Evolutionary conservation across 2,888 invertebrate species (phyloP), one percentile per base, ranked within the genome.

Genomic region (Phrixothrix hirtus): DNA sequence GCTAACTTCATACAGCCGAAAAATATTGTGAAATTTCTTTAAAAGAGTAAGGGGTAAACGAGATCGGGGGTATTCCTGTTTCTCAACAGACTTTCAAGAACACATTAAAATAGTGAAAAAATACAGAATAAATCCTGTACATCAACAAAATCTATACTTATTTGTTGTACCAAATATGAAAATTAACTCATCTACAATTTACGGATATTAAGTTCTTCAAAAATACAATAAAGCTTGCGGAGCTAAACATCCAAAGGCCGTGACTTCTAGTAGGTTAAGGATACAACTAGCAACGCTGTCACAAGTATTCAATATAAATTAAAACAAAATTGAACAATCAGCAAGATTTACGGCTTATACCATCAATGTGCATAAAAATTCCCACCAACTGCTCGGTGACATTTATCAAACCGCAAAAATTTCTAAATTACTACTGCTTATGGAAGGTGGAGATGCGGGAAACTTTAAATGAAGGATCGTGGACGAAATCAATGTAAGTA

Each of bases 391-490:
- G 10, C 29, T 10, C 2, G 5, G 10, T n/a, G 29, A 29, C 29
- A 29, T 29, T n/a, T 29, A 29, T 10, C 29, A n/a, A 10, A 29
- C 29, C 9, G 29, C 29, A 9, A 29, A 29, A 29, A 29, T 29
- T 2, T 29, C 29, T n/a, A 29, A 29, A 29, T 10, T 29, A 29
- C 10, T 29, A 29, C 29, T 29, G 10, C 3, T 29, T 3, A n/a
- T 21, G 21, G 10, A n/a, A 29, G 10, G 10, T 3, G 29, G 10
- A n/a, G 9, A 29, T 3, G 29, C 29, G 2, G 29, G 9, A 9
- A 6, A 29, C 2, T 29, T n/a, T n/a, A 29, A 29, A n/a, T 3
- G 29, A 5, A 29, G 2, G 29, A n/a, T 10, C 10, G 9, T 29
- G 10, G n/a, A 29, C 10, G 29, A 29, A 6, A 29, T 29, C 10